These are phyloP conservation scores for Balanococcus diminutus DNA, from an alignment of 2,888 invertebrate genomes.

Conservation along the genomic window DNA sequence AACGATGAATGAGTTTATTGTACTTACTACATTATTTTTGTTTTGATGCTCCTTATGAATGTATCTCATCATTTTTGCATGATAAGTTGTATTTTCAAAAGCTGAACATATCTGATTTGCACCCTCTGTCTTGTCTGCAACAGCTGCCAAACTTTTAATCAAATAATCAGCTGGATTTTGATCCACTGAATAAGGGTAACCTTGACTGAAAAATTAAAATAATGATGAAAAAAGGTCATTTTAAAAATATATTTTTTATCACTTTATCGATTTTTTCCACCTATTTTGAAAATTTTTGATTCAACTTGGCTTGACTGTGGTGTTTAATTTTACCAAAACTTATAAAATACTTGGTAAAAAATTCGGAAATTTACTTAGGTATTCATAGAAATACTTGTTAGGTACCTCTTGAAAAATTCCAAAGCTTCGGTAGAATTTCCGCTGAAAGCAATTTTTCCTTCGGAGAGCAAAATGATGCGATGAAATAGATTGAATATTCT, in stretches of 20 bases:
- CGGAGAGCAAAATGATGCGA: conserved; percentile 55
- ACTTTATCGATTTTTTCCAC: too few relatives aligned
- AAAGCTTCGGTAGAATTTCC: conserved; percentile 73
- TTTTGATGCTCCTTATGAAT: conserved; percentile 4
- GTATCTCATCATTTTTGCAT: conserved; percentile 25
- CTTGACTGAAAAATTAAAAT: conserved; percentile 42
- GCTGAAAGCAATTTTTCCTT: conserved; percentile 73
- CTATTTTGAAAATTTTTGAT: too few relatives aligned
- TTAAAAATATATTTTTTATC: too few relatives aligned
- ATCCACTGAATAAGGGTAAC: background rate
- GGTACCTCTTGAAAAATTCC: conserved; percentile 73
- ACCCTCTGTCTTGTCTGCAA: background rate
- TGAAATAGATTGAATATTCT: conserved; percentile 54
- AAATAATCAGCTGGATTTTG: conserved; percentile 42
- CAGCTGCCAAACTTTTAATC: conserved; percentile 38
- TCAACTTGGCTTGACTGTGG: too few relatives aligned
- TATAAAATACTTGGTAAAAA: too few relatives aligned
- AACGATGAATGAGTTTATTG: too few relatives aligned
- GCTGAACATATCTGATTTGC: conserved; percentile 36
- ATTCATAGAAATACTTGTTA: too few relatives aligned
- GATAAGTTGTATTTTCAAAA: conserved; percentile 32
- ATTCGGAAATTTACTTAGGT: too few relatives aligned
- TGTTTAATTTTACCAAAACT: too few relatives aligned
- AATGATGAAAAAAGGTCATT: too few relatives aligned
- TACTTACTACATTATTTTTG: background rate